Percentiles rank a stretch among this genome's conserved stretches.
Evolutionary conservation across 2,888 invertebrate genomes (phyloP).

Genomic region (Mayetiola destructor): DNA sequence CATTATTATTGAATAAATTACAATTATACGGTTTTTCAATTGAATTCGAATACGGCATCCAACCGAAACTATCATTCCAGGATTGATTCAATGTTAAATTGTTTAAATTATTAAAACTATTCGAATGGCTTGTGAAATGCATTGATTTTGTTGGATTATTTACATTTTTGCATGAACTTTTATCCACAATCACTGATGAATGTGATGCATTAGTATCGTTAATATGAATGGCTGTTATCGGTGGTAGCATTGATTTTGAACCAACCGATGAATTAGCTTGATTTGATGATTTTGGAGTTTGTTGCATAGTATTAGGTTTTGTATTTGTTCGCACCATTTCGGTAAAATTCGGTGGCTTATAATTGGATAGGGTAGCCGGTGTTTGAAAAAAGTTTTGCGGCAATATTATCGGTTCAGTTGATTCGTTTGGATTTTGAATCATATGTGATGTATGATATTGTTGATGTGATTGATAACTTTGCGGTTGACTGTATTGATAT

Average conservation of each 20-base stretch:
- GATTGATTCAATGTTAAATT: not conserved
- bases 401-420: no score
- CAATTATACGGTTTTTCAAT: not conserved
- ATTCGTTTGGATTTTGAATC: not conserved
- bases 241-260: not conserved
- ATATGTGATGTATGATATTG: no score
- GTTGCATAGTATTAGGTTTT: not conserved
- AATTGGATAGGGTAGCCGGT: not conserved
- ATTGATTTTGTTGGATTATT: conserved; percentile 1
- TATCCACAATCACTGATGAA: not conserved
- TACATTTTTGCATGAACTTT: not conserved
- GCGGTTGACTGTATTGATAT: not conserved
- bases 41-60: not conserved
- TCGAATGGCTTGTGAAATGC: not conserved
- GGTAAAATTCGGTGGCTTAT: not conserved
- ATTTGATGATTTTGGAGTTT: not conserved
- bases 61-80: conserved; percentile 8
- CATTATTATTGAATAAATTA: not conserved
- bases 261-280: not conserved
- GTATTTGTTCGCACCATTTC: not conserved
- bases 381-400: conserved; percentile 2
- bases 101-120: not conserved
- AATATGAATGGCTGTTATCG: no score
- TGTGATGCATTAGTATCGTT: no score
- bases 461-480: conserved; percentile 1